Conservation (phyloP, 2,797 vertebrate genomes). For the Mareca strepera region DNA sequence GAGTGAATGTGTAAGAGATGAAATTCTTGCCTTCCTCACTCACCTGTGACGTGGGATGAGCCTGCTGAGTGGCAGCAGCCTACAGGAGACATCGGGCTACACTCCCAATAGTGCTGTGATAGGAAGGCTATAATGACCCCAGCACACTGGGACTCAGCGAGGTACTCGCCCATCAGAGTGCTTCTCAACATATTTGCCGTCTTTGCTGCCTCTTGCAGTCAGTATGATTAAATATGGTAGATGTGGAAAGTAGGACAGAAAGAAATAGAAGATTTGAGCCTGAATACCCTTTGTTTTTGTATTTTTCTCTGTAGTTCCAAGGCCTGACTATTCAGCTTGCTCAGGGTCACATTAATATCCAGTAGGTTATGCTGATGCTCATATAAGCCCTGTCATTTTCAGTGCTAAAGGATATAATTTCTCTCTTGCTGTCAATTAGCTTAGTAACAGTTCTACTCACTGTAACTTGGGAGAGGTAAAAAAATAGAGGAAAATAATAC, state of each 20-base stretch:
- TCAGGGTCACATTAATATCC: constrained; percentile 27
- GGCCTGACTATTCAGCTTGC: neutral
- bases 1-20: neutral
- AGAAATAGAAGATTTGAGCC: neutral
- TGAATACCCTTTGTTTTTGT: neutral
- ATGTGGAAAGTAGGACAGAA: neutral
- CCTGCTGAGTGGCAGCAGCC: neutral
- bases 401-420: constrained; percentile 49
- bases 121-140: neutral
- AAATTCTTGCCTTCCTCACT: neutral
- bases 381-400: constrained; percentile 40
- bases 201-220: neutral
- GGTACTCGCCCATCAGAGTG: too few relatives aligned
- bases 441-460: constrained; percentile 51
- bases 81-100: neutral
- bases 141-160: neutral
- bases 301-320: neutral
- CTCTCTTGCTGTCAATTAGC: constrained; percentile 54
- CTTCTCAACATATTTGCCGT: neutral
- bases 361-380: constrained; percentile 29
- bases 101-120: rapidly evolving
- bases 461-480: constrained; percentile 46
- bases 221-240: neutral
- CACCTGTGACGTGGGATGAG: neutral
- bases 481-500: constrained; percentile 64